Base-by-base conservation (phyloP, 2,113 vertebrate genomes). In the Lonchura striata region DNA sequence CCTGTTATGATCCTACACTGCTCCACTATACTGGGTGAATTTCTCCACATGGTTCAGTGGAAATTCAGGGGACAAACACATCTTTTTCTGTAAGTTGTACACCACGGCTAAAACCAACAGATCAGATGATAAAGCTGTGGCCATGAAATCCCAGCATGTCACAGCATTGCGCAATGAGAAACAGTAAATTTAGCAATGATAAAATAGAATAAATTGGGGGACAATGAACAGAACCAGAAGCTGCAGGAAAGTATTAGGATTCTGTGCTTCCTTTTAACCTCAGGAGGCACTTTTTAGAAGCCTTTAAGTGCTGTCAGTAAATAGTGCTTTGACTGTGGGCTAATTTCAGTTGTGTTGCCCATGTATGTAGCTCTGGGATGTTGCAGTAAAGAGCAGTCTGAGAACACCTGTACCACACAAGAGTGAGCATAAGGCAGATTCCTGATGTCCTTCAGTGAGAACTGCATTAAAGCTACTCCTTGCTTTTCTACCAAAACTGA, bases 341-440 rank as follows among this genome's bases (percentile, higher is more conserved):
- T 44, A 47, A 83, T 7, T 11, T 61, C 13, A 8, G 11, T 27
- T 53, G 19, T 33, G n/a, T 19, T 69, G 41, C 27, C 28, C 6
- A 1, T 4, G 7, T 33, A 7, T 2, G 10, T 57, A 47, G 15
- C 1, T 1, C n/a, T n/a, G 46, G 21, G 16, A 56, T 4, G 3
- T 14, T 52, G 11, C 19, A 44, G 1, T 23, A 42, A 16, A 80
- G 22, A 44, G 28, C 7, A 27, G 15, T 11, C 44, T 46, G 39
- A n/a, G 1, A 46, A 22, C 17, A 64, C 17, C 19, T 52, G 12
- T 30, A 30, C 21, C 44, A 13, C 8, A 9, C 6, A 52, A 20
- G 5, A 21, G 22, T 6, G 41, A 82, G 15, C 7, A 3, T 19
- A 65, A 14, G 15, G 30, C 31, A 65, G 24, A 24, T 6, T 86